These are phyloP conservation scores for Eidolon dupreanum DNA, from an alignment of 2,797 vertebrate genomes.

Conservation along the genomic window DNA sequence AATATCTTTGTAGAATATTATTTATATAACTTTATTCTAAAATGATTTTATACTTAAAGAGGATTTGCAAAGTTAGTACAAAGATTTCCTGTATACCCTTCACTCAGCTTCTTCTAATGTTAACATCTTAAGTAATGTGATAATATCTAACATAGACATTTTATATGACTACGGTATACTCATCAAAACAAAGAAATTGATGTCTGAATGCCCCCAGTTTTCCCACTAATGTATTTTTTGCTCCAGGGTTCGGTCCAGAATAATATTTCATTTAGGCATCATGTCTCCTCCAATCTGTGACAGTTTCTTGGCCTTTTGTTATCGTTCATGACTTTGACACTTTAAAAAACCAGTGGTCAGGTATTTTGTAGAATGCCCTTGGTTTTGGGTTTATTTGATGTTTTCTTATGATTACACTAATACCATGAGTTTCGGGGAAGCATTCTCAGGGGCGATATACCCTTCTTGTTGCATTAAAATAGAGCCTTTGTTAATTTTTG, in stretches of 20 bases:
- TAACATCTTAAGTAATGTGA: background rate
- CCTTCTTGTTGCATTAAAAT: background rate
- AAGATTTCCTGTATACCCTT: background rate
- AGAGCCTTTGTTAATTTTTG: background rate
- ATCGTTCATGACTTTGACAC: background rate
- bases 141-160: background rate
- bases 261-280: background rate
- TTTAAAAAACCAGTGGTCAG: background rate
- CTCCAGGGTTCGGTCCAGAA: background rate
- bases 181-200: background rate
- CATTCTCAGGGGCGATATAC: background rate
- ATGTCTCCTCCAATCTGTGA: background rate
- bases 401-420: background rate
- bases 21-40: background rate
- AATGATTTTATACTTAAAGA: background rate
- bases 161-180: background rate
- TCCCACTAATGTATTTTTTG: background rate
- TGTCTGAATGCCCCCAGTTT: background rate
- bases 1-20: background rate
- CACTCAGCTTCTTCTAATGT: background rate
- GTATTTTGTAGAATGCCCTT: background rate
- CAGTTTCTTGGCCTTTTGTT: background rate
- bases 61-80: background rate
- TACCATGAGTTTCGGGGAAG: background rate
- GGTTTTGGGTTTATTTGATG: background rate